Evolutionary conservation across 2,888 invertebrate species (phyloP).

Genomic region (Seira musarum): DNA sequence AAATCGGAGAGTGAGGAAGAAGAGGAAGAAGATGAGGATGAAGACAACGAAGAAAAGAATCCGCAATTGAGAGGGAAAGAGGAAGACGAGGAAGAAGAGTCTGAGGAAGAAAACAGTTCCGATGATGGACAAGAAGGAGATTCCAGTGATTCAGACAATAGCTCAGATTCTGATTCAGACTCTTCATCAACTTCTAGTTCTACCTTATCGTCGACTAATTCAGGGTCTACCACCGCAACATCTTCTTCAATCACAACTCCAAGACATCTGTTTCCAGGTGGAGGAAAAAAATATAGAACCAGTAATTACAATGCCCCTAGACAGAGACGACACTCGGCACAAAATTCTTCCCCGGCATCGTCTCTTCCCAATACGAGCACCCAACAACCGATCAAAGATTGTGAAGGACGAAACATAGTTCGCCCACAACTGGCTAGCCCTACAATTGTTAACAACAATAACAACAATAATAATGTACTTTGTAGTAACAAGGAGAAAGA

Average conservation of each 20-base stretch:
- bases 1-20: conserved; percentile 28
- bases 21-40: conserved; percentile 39
- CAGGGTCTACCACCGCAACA: conserved; percentile 16
- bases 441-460: neutral
- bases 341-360: too few relatives aligned
- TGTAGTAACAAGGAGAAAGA: conserved; percentile 50
- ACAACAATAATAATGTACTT: conserved; percentile 41
- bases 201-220: conserved; percentile 4
- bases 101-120: conserved; percentile 57
- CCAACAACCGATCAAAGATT: too few relatives aligned
- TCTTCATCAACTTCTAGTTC: conserved; percentile 34
- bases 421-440: conserved; percentile 17
- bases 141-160: conserved; percentile 48
- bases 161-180: conserved; percentile 42
- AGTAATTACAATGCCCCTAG: too few relatives aligned
- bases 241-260: conserved; percentile 51
- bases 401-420: neutral
- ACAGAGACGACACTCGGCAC: too few relatives aligned
- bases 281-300: neutral
- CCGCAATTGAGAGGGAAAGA: conserved; percentile 35
- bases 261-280: conserved; percentile 31
- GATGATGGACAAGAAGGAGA: conserved; percentile 53
- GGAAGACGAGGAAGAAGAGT: conserved; percentile 46
- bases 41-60: conserved; percentile 16
- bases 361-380: too few relatives aligned